phyloP scores from a whole-genome alignment of 2,797 vertebrate genomes.

The Tenualosa ilisha region DNA sequence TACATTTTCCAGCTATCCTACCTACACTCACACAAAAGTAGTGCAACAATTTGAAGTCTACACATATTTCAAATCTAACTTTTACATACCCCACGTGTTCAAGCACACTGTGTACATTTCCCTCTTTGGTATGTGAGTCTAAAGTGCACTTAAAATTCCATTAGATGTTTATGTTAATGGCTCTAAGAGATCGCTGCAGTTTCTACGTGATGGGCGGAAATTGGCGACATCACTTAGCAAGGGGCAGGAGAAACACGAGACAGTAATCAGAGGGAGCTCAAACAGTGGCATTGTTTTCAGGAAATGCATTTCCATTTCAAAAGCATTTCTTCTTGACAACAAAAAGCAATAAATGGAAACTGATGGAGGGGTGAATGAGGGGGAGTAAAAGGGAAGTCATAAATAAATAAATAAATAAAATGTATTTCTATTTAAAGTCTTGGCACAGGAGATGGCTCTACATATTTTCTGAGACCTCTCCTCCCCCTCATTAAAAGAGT shows the following conservation, averaged over 20 bases:
- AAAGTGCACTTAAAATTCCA: constrained; percentile 22
- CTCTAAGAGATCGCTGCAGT: background rate
- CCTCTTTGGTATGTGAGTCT: background rate
- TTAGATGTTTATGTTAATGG: constrained; percentile 8
- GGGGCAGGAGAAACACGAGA: background rate
- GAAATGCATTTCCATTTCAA: constrained; percentile 27
- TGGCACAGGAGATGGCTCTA: background rate
- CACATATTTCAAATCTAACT: background rate
- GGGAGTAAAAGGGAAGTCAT: constrained; percentile 5
- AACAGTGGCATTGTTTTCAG: constrained; percentile 15
- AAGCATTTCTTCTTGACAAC: constrained; percentile 17
- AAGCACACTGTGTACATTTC: background rate
- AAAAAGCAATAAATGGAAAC: background rate
- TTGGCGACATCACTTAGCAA: constrained; percentile 14
- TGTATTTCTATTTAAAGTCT: constrained; percentile 18
- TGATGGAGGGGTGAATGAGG: constrained; percentile 1
- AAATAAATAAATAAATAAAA: constrained; percentile 4
- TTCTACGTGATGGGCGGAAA: background rate
- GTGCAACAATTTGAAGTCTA: background rate
- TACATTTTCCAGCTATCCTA: background rate
- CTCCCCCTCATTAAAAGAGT: constrained; percentile 3
- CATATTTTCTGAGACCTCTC: background rate
- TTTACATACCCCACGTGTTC: background rate
- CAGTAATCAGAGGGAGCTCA: constrained; percentile 15
- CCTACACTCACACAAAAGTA: background rate